A percentile compares a stretch with the other conserved stretches of the same genome.
These are phyloP conservation scores for Panopea generosa DNA, from an alignment of 2,888 invertebrate genomes.

Conservation along the genomic window DNA sequence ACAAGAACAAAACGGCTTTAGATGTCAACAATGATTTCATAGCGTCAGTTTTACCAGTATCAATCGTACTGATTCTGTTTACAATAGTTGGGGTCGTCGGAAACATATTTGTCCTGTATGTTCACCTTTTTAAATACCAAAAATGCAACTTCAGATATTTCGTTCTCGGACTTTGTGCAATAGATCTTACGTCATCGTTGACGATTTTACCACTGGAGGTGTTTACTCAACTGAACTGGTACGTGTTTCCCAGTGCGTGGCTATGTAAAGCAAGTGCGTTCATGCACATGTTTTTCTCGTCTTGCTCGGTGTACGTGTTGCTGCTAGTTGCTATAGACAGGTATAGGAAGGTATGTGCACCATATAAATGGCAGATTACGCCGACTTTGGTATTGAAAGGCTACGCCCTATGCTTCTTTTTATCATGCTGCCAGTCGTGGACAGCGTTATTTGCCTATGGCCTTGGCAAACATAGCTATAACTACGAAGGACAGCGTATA, in stretches of 20 bases:
- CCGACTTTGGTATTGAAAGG: constrained; percentile 21
- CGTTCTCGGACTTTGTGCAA: constrained; percentile 38
- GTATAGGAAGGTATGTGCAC: constrained; percentile 39
- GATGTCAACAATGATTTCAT: constrained; percentile 30
- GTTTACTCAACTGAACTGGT: constrained; percentile 49
- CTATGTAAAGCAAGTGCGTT: constrained; percentile 43
- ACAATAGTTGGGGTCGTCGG: constrained; percentile 36
- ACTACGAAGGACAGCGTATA: background rate
- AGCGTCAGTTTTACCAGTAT: constrained; percentile 21
- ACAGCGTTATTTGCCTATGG: constrained; percentile 19
- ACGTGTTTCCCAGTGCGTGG: constrained; percentile 33
- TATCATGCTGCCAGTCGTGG: constrained; percentile 32
- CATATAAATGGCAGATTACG: constrained; percentile 35
- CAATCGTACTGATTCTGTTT: constrained; percentile 29
- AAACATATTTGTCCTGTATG: constrained; percentile 46
- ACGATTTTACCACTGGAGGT: constrained; percentile 37
- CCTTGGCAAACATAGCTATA: constrained; percentile 10
- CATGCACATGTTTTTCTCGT: constrained; percentile 38
- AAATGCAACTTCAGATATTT: constrained; percentile 34
- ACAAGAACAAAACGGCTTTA: too few species aligned
- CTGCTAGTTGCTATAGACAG: constrained; percentile 53
- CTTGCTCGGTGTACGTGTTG: constrained; percentile 36
- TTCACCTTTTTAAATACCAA: constrained; percentile 46
- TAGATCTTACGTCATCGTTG: constrained; percentile 25
- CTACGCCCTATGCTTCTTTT: constrained; percentile 26